phyloP scores from a whole-genome alignment of 37 sponge, comb jelly and placozoan species.

The Hormiphora californensis region DNA sequence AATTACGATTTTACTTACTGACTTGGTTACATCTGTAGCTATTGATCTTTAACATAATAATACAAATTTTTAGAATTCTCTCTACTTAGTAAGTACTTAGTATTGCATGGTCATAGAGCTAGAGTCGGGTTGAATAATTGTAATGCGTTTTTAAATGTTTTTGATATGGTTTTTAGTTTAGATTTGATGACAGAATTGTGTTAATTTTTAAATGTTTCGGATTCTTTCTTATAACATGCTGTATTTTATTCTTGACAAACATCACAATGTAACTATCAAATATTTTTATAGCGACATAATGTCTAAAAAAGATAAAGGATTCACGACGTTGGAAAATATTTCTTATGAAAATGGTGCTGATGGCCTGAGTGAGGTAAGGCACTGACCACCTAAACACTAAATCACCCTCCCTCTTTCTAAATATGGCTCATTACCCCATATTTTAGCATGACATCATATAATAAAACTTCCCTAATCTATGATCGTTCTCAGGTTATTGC shows the following conservation, averaged over 20 bases:
- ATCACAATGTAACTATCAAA: too few species aligned
- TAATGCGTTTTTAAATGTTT: neutral
- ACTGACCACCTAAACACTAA: neutral
- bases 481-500: conserved; percentile 24
- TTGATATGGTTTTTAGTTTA: neutral
- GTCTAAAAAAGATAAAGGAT: conserved; percentile 45
- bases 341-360: conserved; percentile 52
- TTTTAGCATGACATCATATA: neutral
- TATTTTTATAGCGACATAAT: neutral
- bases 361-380: conserved; percentile 25
- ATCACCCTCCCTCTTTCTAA: neutral
- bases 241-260: too few species aligned
- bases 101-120: too few species aligned
- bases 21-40: neutral
- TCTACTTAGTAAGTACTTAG: too few species aligned
- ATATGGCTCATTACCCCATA: neutral
- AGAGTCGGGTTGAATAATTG: too few species aligned
- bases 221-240: too few species aligned
- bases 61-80: too few species aligned
- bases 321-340: conserved; percentile 13
- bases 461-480: neutral
- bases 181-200: too few species aligned
- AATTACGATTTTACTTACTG: conserved; percentile 14
- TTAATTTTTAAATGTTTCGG: too few species aligned
- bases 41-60: too few species aligned